Evolutionary conservation across 2,888 invertebrate genomes (phyloP).

Genomic region (Xylota sylvarum): DNA sequence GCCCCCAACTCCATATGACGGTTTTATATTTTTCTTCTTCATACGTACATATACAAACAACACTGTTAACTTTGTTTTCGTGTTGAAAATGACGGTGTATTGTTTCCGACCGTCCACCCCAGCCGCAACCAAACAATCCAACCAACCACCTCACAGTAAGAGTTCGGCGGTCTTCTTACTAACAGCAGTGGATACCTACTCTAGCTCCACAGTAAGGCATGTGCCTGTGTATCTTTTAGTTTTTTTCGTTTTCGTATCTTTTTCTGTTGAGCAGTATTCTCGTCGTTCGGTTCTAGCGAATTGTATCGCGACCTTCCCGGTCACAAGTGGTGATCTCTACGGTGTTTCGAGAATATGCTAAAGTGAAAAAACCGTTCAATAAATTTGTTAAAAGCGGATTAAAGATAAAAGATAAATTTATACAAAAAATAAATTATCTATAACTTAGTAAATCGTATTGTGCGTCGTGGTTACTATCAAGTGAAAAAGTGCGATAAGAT

Average conservation of each 20-base stretch:
- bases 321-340: conserved; percentile 6
- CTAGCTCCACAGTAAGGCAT: conserved; percentile 35
- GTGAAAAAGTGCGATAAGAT: conserved; percentile 42
- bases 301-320: not conserved
- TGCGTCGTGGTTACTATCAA: conserved; percentile 11
- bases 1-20: conserved; percentile 21
- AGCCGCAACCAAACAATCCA: conserved; percentile 46
- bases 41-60: conserved; percentile 27
- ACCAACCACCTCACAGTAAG: conserved; percentile 61
- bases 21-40: conserved; percentile 7
- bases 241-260: conserved; percentile 29
- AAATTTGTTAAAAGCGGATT: conserved; percentile 3
- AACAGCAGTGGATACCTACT: conserved; percentile 55
- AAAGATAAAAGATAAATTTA: conserved; percentile 9
- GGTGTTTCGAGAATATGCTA: not conserved
- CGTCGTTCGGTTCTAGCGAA: conserved; percentile 28
- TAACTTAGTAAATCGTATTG: not conserved
- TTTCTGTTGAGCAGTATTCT: conserved; percentile 20
- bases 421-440: not conserved
- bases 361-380: not conserved
- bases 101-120: conserved; percentile 59
- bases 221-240: conserved; percentile 49
- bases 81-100: conserved; percentile 41
- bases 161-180: conserved; percentile 70
- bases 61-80: conserved; percentile 33